Evolutionary conservation across 2,113 vertebrate genomes (phyloP), one percentile per base, ranked within the genome.

Genomic region (Hippopotamus amphibius): DNA sequence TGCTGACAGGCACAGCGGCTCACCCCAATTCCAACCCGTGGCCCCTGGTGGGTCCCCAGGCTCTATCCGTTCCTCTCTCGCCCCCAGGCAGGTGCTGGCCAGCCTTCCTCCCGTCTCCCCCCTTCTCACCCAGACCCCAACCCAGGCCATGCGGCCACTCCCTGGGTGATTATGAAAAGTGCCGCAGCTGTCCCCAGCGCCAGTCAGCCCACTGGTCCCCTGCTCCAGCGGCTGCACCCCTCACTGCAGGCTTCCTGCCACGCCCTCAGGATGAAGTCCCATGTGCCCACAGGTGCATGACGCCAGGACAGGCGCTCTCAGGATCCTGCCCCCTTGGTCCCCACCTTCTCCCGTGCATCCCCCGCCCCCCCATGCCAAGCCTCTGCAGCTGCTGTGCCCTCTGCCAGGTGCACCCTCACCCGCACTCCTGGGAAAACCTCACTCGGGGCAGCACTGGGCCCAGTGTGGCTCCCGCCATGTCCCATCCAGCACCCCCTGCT

Each of bases 141-240:
- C 6, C 48, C 22, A 21, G 26, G 66, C 21, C 89, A 50, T 0
- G 13, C 6, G 0, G n/a, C n/a, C 15, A 41, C 13, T 48, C n/a
- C 46, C 11, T 65, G 14, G 66, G 65, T 43, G 17, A 74, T 65
- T 57, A 55, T 9, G 57, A 84, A 90, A 83, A 22, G 48, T 76
- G 33, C 22, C 11, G 19, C 19, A 57, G 84, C 59, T 14, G 8
- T 21, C 79, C 69, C 24, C 2, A 2, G 59, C 9, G 57, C 84
- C 33, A 5, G 22, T n/a, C 5, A 9, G 37, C 33, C 19, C 0
- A 33, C 12, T 0, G 0, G 6, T 30, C 5, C 41, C 71, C 80
- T 59, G 33, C 33, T 6, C 41, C 43, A 28, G 30, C 0, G 0
- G 53, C n/a, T 68, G 12, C 28, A 43, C 8, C 59, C 50, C 26